Evolutionary conservation across 2,888 invertebrate genomes (phyloP), one percentile per base, ranked within the genome.

Genomic region (Synergus itoensis): DNA sequence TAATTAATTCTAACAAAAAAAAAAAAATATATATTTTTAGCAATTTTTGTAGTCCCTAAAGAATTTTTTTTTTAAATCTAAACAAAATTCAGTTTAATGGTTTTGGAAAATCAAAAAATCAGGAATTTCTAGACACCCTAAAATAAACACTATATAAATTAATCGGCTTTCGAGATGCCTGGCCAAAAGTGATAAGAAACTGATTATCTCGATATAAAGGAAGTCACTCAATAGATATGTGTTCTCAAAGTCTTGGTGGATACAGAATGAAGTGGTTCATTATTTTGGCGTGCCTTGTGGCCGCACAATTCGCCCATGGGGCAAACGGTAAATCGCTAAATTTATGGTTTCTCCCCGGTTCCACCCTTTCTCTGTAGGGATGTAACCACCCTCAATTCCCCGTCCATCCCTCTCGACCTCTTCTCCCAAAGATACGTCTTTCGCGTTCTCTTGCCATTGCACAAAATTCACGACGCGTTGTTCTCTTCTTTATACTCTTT

Each of bases 331-430:
- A 90, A 87, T 85, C 84, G 82, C 77, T 79, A 85, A 84, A 90
- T 88, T 87, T 87, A 87, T 85, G 81, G 85, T 87, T 84, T 84
- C 82, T 82, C 80, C 78, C 65, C 67, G 84, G 86, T 79, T 69
- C 87, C 86, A 88, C 88, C 88, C 87, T 87, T 88, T 88, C 87
- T 80, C 85, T 89, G 89, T 88, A 80, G 79, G 79, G 60, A 73
- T 81, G 73, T 79, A 45, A 67, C 76, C 40, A 76, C 62, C 45
- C 69, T 53, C 18, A 73, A 69, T 62, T 76, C 21, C 57, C 40
- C 28, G 62, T 62, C 45, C 48, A 65, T 77, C 69, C 48, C n/a
- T 78, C 73, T 81, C 65, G 21, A 48, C 65, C 40, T 76, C n/a
- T n/a, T 65, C 53, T 65, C 65, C 57, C 57, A 53, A 14, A 76